phyloP scores from a whole-genome alignment of 92 coral and sea anemone genomes.

The Blastomussa wellsi region DNA sequence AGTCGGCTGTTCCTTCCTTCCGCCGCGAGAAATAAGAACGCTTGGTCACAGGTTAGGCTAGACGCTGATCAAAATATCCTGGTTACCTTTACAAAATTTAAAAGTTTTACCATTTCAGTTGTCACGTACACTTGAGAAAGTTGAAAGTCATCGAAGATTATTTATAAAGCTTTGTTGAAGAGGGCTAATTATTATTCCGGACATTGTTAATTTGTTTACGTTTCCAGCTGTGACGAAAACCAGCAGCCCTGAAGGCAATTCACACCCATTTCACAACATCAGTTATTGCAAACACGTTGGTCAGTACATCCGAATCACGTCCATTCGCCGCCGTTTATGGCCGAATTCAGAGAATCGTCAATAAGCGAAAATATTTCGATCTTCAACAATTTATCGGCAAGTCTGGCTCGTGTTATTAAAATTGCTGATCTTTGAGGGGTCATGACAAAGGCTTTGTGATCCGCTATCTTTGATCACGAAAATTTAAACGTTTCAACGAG shows the following conservation, averaged over 20 bases:
- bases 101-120: background rate
- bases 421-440: background rate
- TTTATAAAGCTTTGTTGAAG: conserved; percentile 21
- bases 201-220: conserved; percentile 15
- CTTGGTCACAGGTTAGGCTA: too few species aligned
- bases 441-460: background rate
- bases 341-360: background rate
- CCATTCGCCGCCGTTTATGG: background rate
- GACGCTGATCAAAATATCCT: background rate
- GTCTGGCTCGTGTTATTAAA: background rate
- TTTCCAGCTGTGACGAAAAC: background rate
- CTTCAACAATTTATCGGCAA: background rate
- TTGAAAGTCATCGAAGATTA: background rate
- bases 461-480: conserved; percentile 3
- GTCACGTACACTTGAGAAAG: background rate
- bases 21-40: background rate
- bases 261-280: conserved; percentile 25
- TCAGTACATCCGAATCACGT: background rate
- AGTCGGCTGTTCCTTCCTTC: background rate
- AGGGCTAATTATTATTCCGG: conserved; percentile 31
- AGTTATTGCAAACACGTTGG: conserved; percentile 8
- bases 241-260: conserved; percentile 5
- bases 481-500: conserved; percentile 11
- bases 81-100: background rate
- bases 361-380: background rate